Base-by-base conservation (phyloP, 2,797 vertebrate species). In the Bufotes viridis region DNA sequence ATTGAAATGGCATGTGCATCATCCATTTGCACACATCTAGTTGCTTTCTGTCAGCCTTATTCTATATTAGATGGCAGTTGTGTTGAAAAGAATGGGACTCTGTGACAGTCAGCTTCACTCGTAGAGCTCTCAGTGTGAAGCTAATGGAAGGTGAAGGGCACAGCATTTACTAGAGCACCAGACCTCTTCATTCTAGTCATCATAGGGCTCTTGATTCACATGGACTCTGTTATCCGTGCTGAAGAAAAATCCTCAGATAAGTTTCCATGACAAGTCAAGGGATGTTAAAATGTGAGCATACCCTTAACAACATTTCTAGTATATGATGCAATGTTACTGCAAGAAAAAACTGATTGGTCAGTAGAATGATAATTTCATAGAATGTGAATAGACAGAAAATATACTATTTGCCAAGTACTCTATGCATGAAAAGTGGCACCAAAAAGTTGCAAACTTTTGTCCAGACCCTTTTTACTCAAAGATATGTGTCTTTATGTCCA, bases 91-190 rank as follows among this genome's bases (percentile, higher is more conserved):
- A n/a, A 76, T 76, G 75, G 22, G 5, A 24, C 49, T 78, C 75
- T 55, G 13, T 76, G 22, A 78, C 22, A 78, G 75, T 55, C 51
- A 78, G 42, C 22, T 76, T 76, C 22, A 78, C 75, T 55, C 12
- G 1, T 51, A 24, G 22, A 55, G 0, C 13, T 55, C 75, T 78
- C 75, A 78, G 75, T 55, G 75, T 55, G 75, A 78, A 78, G 20
- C 51, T 78, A 78, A 78, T 78, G 11, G 75, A 78, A 53, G 75
- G 75, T 78, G 75, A 78, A 78, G 75, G 75, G 51, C 75, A 78
- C 22, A 78, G 49, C 49, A 14, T 78, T 22, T 26, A 6, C 49
- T 53, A 78, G 51, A 55, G 51, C 22, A 55, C n/a, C 22, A 78
- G 75, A 51, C 22, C 22, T 53, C 51, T 78, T 55, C 51, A 76